Base-by-base conservation (phyloP, 2,888 invertebrate species). In the Melinaea marsaeus region DNA sequence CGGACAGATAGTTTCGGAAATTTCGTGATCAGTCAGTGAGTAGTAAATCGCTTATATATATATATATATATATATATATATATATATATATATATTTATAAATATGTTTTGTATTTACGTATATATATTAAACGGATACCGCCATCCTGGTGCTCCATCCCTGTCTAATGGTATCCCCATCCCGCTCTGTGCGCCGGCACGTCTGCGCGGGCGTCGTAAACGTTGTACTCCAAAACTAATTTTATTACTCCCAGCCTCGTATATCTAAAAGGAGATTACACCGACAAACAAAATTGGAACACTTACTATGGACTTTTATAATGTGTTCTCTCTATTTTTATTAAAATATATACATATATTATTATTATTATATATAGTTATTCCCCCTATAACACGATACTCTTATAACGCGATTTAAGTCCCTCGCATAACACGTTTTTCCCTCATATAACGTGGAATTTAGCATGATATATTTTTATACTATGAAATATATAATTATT, bases 111-210 rank as follows among this genome's bases (percentile, higher is more conserved):
- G 9, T 42, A 42, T 42, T 42, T 42, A 9, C 42, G 7, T 42
- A 37, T 7, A 9, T 42, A 22, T 51, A 32, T 51, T 32, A 51
- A 51, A 32, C 51, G 61, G 58, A 55, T 60, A 66, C 60, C 48
- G 62, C 66, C 60, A 64, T 68, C 35, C 55, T 45, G 64, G 62
- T 48, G 60, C 63, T 64, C 64, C 58, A 22, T 80, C 77, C 70
- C 75, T 47, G 56, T 81, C 72, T 71, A 55, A 67, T 4, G 57
- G 65, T 66, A 51, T 9, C 32, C 58, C 63, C 64, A 48, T 83
- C 81, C 71, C 76, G 59, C 57, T 85, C 79, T 69, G 69, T 81
- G 83, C 84, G 86, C 86, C 86, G 79, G 68, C 71, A 71, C 82
- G 87, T 87, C 87, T 86, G 81, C 80, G 70, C 70, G 75, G 63